These are phyloP conservation scores for Xylocopa sonorina DNA, from an alignment of 1,140 invertebrate genomes.

Conservation along the genomic window DNA sequence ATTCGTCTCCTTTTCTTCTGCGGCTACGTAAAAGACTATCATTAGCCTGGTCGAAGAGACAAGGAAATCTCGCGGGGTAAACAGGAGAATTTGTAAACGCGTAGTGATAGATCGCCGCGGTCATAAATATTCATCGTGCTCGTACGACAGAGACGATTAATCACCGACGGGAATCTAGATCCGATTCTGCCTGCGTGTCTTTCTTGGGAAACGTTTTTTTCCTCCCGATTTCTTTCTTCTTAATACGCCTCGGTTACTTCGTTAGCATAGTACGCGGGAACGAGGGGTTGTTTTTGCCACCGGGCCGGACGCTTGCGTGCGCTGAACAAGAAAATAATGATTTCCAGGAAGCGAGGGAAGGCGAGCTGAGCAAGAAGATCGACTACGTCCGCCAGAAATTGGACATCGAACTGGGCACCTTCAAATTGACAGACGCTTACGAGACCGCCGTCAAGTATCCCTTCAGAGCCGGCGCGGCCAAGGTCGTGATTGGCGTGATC, in stretches of 20 bases:
- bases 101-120: background rate
- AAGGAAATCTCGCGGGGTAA: background rate
- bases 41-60: background rate
- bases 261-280: background rate
- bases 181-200: too few relatives aligned
- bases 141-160: too few relatives aligned
- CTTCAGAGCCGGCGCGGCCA: constrained; percentile 84
- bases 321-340: constrained; percentile 21
- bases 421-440: constrained; percentile 81
- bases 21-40: background rate
- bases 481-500: constrained; percentile 83
- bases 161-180: too few relatives aligned
- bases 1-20: too few relatives aligned
- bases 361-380: constrained; percentile 58
- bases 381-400: constrained; percentile 71
- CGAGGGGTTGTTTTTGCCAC: background rate
- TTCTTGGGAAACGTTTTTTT: too few relatives aligned
- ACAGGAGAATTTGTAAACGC: too few relatives aligned
- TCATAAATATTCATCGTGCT: constrained; percentile 7
- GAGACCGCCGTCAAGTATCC: constrained; percentile 83
- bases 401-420: constrained; percentile 76
- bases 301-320: background rate
- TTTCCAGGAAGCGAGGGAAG: constrained; percentile 73
- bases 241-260: too few relatives aligned
- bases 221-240: too few relatives aligned